These are phyloP conservation scores for Zygogramma bicolorata DNA, from an alignment of 2,888 invertebrate genomes.

Conservation along the genomic window DNA sequence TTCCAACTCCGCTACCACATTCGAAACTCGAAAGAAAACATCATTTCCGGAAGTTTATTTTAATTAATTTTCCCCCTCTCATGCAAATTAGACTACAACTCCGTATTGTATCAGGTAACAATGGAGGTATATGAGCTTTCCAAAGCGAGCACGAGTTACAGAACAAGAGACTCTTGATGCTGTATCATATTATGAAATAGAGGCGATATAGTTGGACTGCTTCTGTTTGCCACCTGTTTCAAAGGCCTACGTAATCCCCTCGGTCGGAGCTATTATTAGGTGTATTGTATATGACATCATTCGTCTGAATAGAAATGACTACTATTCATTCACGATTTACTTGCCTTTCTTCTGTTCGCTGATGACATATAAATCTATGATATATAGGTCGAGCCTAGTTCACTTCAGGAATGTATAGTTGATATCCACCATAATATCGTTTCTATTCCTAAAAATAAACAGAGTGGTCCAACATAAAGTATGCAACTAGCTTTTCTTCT, in stretches of 20 bases:
- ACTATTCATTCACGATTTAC: no score
- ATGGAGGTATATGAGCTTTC: background rate
- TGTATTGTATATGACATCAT: no score
- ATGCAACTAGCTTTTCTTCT: no score
- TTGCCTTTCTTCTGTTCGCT: no score
- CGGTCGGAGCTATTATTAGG: no score
- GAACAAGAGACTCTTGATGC: background rate
- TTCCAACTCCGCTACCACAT: background rate
- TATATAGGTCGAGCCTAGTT: no score
- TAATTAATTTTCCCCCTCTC: background rate
- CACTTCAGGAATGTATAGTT: no score
- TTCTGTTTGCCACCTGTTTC: background rate
- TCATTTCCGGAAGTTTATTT: background rate
- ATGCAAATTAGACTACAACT: background rate
- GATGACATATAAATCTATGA: no score
- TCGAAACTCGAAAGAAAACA: background rate
- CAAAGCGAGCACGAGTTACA: background rate
- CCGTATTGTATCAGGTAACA: background rate
- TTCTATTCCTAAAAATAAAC: no score
- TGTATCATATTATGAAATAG: background rate
- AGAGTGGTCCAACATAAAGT: no score
- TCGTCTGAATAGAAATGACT: no score
- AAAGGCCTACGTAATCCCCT: background rate
- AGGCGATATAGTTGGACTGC: background rate
- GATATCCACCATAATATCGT: no score